Evolutionary conservation across 2,113 vertebrate species (phyloP).

Genomic region (Opisthocomus hoazin): DNA sequence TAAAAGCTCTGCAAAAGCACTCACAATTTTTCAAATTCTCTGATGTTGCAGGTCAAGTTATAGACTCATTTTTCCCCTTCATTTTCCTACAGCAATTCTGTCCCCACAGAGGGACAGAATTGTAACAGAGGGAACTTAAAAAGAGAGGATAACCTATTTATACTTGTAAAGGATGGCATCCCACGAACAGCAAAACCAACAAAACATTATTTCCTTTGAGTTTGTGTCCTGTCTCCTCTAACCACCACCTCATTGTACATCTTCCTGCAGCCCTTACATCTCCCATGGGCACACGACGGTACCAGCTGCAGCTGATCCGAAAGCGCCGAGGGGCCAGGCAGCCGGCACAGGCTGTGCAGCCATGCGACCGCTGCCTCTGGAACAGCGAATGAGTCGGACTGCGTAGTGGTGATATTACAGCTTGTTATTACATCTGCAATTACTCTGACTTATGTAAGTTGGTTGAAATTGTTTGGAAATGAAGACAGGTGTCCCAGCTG

Average conservation of each 20-base stretch:
- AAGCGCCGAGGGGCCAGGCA: accelerated
- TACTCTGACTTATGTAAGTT: background rate
- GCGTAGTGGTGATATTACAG: accelerated
- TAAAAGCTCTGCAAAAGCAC: constrained; percentile 5
- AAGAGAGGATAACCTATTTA: background rate
- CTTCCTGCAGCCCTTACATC: accelerated
- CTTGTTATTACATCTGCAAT: background rate
- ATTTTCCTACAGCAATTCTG: constrained; percentile 4
- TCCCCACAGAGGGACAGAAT: no score
- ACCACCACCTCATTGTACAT: background rate
- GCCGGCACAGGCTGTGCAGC: background rate
- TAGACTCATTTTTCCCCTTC: background rate
- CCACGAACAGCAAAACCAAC: background rate
- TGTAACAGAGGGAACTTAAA: background rate
- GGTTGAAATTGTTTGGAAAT: background rate
- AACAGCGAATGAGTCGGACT: accelerated
- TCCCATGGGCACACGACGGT: accelerated
- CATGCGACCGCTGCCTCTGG: accelerated
- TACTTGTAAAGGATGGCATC: background rate
- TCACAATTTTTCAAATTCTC: constrained; percentile 14
- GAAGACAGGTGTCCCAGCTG: background rate
- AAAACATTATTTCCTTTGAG: background rate
- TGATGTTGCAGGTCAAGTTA: constrained; percentile 21
- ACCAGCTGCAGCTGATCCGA: background rate
- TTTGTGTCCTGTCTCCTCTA: background rate